Evolutionary conservation across 1,140 invertebrate genomes (phyloP), one percentile per base, ranked within the genome.

Genomic region (Carcinoscorpius rotundicauda): DNA sequence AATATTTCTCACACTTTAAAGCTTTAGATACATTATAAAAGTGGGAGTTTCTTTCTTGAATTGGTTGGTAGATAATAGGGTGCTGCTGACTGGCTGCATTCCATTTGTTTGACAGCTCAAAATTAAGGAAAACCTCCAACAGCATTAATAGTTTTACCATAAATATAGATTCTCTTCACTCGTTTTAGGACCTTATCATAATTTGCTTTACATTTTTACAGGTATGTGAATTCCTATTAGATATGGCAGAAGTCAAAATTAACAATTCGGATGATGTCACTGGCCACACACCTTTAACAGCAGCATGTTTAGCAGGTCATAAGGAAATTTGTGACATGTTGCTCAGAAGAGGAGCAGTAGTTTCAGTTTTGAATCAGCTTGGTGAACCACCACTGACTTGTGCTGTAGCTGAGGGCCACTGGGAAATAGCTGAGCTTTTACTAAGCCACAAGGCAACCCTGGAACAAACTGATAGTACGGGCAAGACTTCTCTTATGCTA

Each of bases 211-310:
- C 29, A 29, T 29, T 29, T 29, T 29, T 29, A 29, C 2, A 29
- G 29, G 29, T 29, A 29, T 76, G 73, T 70, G 10, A 96, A 72
- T 95, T 91, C 77, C 77, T 97, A 4, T 73, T 97, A 52, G 90
- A 95, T 73, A 86, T 89, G 77, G 82, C 86, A n/a, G 86, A 89
- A 69, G 84, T 91, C 6, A 82, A 84, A 61, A 83, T 90, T 6
- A 88, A 94, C 78, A 79, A 77, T 4, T 76, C 82, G 3, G 88
- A 91, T 73, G 81, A 82, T 5, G 79, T 93, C 49, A 87, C 88
- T 9, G 91, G 92, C 0, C 91, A 95, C 73, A 92, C 91, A 58
- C 90, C 93, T 0, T 76, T 98, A 29, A 94, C 89, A 0, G 84
- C 91, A 0, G 89, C 94, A 0, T 89, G 91, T 60, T 82, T 84